phyloP scores from a whole-genome alignment of 37 sponge, comb jelly and placozoan species.

The Haliclona indistincta region DNA sequence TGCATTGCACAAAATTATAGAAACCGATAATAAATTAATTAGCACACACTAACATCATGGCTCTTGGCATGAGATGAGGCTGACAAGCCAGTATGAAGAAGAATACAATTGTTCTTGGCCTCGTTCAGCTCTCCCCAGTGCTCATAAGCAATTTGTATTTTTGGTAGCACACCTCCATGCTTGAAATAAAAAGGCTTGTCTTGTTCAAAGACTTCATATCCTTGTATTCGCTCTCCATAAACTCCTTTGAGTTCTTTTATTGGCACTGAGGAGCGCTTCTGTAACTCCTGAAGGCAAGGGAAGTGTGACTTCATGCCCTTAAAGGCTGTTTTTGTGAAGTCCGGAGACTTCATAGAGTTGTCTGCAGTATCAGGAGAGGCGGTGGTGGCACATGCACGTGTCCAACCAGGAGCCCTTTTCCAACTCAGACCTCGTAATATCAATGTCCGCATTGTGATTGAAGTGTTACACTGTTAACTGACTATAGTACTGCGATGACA shows the following conservation, averaged over 20 bases:
- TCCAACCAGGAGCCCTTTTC: too few species aligned
- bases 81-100: slow-evolving; percentile 69
- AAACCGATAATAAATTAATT: slow-evolving; percentile 5
- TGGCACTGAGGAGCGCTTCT: background rate
- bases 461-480: too few species aligned
- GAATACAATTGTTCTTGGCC: slow-evolving; percentile 52
- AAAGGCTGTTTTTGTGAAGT: background rate
- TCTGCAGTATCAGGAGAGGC: too few species aligned
- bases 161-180: slow-evolving; percentile 66
- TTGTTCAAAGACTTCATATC: slow-evolving; percentile 39
- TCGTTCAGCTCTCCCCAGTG: slow-evolving; percentile 77
- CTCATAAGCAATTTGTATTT: slow-evolving; percentile 71
- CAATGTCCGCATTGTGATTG: too few species aligned
- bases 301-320: background rate
- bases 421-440: too few species aligned
- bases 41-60: slow-evolving; percentile 33
- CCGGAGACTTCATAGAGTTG: background rate
- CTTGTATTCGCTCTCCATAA: slow-evolving; percentile 64
- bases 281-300: background rate
- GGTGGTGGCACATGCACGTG: too few species aligned
- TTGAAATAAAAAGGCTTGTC: slow-evolving; percentile 45
- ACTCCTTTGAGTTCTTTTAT: slow-evolving; percentile 6
- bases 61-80: slow-evolving; percentile 83
- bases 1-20: slow-evolving; percentile 16
- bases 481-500: too few species aligned